Evolutionary conservation across 2,888 invertebrate species (phyloP), one percentile per base, ranked within the genome.

Genomic region (Amphipyra berbera): DNA sequence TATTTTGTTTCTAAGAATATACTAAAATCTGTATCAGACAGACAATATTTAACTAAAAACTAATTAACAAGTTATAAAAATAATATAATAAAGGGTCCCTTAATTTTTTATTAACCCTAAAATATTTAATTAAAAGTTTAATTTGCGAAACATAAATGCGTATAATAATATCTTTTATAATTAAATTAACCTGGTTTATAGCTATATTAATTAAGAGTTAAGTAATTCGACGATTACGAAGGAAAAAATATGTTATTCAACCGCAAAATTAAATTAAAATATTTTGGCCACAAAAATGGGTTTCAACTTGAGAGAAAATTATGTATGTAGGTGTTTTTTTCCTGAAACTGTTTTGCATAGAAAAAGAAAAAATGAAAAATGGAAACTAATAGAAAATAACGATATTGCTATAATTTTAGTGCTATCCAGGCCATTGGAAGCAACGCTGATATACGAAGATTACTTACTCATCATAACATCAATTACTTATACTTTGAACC

Each of bases 41-140:
- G 44, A 49, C 41, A 33, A 44, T 41, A 50, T 56, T 44, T 9
- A 27, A 67, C 0, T 30, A 7, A 30, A 30, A 30, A 52, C 10
- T 42, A 63, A 57, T 56, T 70, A 47, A 0, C 0, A 52, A 71
- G 8, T 52, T 57, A 27, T 6, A 42, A 54, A 30, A 30, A 38
- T 35, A 4, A 30, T 4, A 30, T 30, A 4, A 7, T 4, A 7
- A 33, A 30, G 35, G 30, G 37, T 30, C 41, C 37, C 15, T 9
- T 48, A 41, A 15, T 44, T 13, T 41, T 48, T 54, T 15, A 47
- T 56, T 52, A 58, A 53, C 47, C 44, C 42, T 63, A 35, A 68
- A 69, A 53, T 65, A 40, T 67, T 54, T 37, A 37, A 57, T 68
- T 57, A 50, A 54, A 49, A 68, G 8, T 54, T 67, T 15, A 40